These are phyloP conservation scores for Hirudinaria manillensis DNA, from an alignment of 2,888 invertebrate species.

Conservation along the genomic window DNA sequence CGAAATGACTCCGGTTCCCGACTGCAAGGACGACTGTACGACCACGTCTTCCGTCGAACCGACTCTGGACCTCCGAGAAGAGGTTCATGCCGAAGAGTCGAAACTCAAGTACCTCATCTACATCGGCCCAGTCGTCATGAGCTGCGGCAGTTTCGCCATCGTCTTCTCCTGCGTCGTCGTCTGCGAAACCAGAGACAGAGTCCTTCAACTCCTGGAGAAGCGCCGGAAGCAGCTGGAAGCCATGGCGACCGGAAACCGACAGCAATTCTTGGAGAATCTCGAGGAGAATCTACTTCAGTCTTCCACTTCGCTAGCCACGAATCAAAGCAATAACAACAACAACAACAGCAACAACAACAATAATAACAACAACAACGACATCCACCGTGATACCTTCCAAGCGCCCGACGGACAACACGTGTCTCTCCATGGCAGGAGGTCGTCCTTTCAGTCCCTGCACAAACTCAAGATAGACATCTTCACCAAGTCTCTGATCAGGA, in stretches of 20 bases:
- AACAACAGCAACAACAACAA: slow-evolving; percentile 8
- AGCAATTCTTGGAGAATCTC: neutral
- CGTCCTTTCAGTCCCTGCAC: slow-evolving; percentile 22
- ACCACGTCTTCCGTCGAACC: neutral
- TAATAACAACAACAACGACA: neutral
- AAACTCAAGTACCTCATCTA: slow-evolving; percentile 66
- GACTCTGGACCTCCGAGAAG: neutral
- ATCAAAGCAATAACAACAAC: slow-evolving; percentile 4
- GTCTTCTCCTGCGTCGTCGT: slow-evolving; percentile 97
- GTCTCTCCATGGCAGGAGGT: neutral
- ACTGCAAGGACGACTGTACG: no score
- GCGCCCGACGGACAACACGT: neutral
- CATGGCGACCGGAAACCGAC: neutral
- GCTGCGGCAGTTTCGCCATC: slow-evolving; percentile 91
- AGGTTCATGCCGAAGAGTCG: neutral
- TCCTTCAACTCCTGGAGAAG: slow-evolving; percentile 77
- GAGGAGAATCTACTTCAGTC: neutral
- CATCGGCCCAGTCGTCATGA: slow-evolving; percentile 95
- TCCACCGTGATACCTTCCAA: neutral
- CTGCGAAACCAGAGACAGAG: slow-evolving; percentile 88
- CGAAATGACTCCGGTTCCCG: no score
- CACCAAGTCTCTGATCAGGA: slow-evolving; percentile 20
- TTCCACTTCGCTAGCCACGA: neutral
- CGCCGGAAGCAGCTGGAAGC: slow-evolving; percentile 20
- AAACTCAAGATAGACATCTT: slow-evolving; percentile 26